Base-by-base conservation (phyloP, 1,140 invertebrate species). In the Drosophila bocqueti region DNA sequence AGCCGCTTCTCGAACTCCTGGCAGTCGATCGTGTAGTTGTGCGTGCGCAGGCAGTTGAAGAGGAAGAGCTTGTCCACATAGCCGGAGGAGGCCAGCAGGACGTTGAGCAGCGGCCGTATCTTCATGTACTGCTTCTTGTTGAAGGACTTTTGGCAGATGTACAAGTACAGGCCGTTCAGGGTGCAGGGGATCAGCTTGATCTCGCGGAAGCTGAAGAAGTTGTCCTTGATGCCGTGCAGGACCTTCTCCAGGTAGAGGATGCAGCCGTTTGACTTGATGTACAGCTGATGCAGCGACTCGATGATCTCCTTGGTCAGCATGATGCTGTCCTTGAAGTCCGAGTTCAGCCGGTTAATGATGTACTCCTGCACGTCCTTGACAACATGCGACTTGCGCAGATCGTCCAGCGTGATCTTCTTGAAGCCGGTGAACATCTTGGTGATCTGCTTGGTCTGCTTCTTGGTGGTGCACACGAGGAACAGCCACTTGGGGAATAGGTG, bases 221-320 rank as follows among this genome's bases (percentile, higher is more conserved):
- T 97, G 77, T 99, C 97, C 2, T 97, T 96, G 1, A 99, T 97
- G 0, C 98, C 98, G 82, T 99, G 98, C 29, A 99, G 93, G 4
- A 98, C 97, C 93, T 97, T 98, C 93, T 99, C 97, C 64, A 99
- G 93, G 84, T 99, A 99, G 1, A 99, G 94, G 80, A 99, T 97
- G 91, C 98, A 99, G 1, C 98, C 98, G 92, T 99, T 98, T 87
- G 97, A 98, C 93, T 99, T 99, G 75, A 99, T 99, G 85, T 99
- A 96, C 9, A 99, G 94, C 83, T 99, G 98, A 93, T 99, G 99
- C 9, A 99, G 93, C 93, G 98, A 98, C 79, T 99, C 98, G 0
- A 98, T 98, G 1, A 98, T 98, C 83, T 98, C 97, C 40, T 94
- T 81, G 47, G 91, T 93, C 29, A 93, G 57, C 92, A 93, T 92